phyloP scores from a whole-genome alignment of 2,888 invertebrate species.

The Galeopsomyia nigrocyanea region DNA sequence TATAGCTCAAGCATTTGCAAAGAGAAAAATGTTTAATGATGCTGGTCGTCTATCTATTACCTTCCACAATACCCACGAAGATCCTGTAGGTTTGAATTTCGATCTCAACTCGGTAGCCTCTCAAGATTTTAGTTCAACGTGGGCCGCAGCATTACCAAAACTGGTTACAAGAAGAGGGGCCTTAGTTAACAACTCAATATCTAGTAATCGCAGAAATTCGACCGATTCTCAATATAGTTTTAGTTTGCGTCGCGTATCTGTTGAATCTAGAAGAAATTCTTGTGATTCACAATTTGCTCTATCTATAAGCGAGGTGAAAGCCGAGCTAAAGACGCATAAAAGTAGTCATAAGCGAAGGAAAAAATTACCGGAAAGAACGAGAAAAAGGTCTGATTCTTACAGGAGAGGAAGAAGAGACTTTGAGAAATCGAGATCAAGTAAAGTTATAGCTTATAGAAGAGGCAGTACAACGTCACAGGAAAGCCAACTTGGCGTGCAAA shows the following conservation, averaged over 20 bases:
- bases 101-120: constrained; percentile 82
- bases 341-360: constrained; percentile 67
- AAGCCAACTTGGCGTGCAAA: constrained; percentile 81
- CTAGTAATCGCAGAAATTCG: constrained; percentile 72
- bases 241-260: constrained; percentile 85
- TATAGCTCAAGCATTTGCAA: constrained; percentile 91
- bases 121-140: constrained; percentile 89
- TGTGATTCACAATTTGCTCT: constrained; percentile 90
- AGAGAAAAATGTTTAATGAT: constrained; percentile 86
- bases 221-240: constrained; percentile 79
- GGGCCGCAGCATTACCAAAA: constrained; percentile 91
- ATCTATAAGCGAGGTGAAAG: constrained; percentile 85
- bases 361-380: constrained; percentile 53
- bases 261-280: constrained; percentile 88
- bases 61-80: constrained; percentile 88
- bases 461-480: constrained; percentile 87
- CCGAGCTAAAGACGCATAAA: constrained; percentile 57
- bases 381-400: constrained; percentile 53
- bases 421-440: constrained; percentile 62
- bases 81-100: constrained; percentile 88
- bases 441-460: constrained; percentile 63
- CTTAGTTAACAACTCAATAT: constrained; percentile 75
- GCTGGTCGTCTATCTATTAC: constrained; percentile 90
- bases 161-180: constrained; percentile 89
- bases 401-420: constrained; percentile 56